Evolutionary conservation across 2,113 vertebrate species (phyloP).

Genomic region (Trematomus loennbergii): DNA sequence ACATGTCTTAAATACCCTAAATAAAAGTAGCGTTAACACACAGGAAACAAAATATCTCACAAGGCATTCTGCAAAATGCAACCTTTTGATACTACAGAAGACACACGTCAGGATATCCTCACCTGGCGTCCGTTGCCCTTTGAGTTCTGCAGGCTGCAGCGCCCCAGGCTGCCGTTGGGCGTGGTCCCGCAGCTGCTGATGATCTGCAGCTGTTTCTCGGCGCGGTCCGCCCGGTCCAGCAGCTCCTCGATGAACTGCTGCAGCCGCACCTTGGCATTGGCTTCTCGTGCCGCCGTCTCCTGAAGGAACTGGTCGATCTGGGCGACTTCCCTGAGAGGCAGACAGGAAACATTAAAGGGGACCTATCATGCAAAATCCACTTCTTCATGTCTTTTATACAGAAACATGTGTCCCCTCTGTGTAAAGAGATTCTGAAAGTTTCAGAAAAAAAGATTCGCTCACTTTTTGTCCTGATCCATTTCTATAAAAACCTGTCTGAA

Average conservation of each 20-base stretch:
- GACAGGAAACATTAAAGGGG: neutral
- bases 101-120: conserved; percentile 4
- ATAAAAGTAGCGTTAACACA: neutral
- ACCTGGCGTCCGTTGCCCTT: conserved; percentile 87
- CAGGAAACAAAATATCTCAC: neutral
- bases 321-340: conserved; percentile 89
- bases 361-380: too few relatives aligned
- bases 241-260: conserved; percentile 99
- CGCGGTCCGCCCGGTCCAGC: conserved; percentile 94
- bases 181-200: conserved; percentile 97
- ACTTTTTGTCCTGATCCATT: too few relatives aligned
- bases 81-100: neutral
- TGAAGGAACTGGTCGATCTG: conserved; percentile 99
- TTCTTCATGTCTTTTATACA: too few relatives aligned
- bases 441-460: too few relatives aligned
- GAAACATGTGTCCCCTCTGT: too few relatives aligned
- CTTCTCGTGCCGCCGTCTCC: conserved; percentile 95
- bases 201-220: conserved; percentile 97
- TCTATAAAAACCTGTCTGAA: too few relatives aligned
- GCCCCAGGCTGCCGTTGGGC: conserved; percentile 93
- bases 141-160: conserved; percentile 87
- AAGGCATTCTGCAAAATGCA: neutral
- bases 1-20: neutral
- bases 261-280: conserved; percentile 95
- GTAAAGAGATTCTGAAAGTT: too few relatives aligned